phyloP scores from a whole-genome alignment of 1,140 invertebrate species.

The Leptestheria dahalacensis region DNA sequence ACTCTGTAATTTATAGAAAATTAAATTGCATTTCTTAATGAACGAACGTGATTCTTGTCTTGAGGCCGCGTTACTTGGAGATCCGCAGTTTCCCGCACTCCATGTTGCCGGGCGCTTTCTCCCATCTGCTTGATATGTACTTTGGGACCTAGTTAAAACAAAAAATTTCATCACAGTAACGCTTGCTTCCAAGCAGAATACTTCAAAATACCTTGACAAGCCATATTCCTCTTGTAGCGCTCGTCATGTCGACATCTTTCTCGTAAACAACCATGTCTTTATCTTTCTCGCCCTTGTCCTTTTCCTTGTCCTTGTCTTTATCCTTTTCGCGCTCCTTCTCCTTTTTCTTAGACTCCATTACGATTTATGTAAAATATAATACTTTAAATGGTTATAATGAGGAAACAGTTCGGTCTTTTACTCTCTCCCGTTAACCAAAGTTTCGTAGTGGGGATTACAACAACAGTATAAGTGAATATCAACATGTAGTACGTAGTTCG shows the following conservation, averaged over 20 bases:
- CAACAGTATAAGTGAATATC: too few species aligned
- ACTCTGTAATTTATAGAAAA: slow-evolving; percentile 20
- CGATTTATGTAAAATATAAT: too few species aligned
- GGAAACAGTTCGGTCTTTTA: too few species aligned
- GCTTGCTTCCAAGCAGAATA: too few species aligned
- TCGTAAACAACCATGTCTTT: slow-evolving; percentile 12
- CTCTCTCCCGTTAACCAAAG: too few species aligned
- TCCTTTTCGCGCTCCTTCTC: slow-evolving; percentile 4
- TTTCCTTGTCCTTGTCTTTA: slow-evolving; percentile 1
- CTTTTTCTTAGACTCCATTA: slow-evolving; percentile 8
- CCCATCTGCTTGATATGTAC: slow-evolving; percentile 83
- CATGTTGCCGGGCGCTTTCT: slow-evolving; percentile 56
- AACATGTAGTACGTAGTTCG: too few species aligned
- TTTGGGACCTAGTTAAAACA: slow-evolving; percentile 49
- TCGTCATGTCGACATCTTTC: slow-evolving; percentile 55
- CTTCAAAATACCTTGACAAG: slow-evolving; percentile 67
- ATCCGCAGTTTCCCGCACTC: slow-evolving; percentile 68
- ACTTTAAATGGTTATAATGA: too few species aligned
- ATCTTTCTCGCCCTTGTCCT: slow-evolving; percentile 8
- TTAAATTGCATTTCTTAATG: slow-evolving; percentile 3
- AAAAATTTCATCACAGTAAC: background rate
- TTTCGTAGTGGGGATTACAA: too few species aligned
- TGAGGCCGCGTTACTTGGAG: slow-evolving; percentile 36
- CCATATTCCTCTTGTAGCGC: slow-evolving; percentile 79
- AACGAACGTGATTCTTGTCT: too few species aligned